phyloP scores from a whole-genome alignment of 2,888 invertebrate genomes.

The Pegoplata infirma region DNA sequence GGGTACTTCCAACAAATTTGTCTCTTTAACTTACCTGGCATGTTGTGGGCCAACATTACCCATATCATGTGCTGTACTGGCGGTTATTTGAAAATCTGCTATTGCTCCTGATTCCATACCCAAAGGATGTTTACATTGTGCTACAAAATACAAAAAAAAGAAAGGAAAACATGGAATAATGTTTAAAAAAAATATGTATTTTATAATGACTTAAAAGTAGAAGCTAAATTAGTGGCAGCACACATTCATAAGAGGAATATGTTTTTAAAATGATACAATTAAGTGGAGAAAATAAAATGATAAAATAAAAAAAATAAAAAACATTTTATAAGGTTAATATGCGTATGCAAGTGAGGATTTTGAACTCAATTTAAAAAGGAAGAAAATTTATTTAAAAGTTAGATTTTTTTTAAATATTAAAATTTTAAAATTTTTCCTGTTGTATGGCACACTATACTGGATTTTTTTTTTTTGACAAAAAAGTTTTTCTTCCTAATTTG shows the following conservation, averaged over 20 bases:
- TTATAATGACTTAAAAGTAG: conserved; percentile 30
- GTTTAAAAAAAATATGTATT: conserved; percentile 26
- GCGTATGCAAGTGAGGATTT: conserved; percentile 39
- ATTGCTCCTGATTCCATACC: conserved; percentile 91
- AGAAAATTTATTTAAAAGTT: too few species aligned
- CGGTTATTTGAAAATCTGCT: conserved; percentile 86
- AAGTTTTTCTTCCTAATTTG: too few species aligned
- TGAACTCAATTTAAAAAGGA: conserved; percentile 29
- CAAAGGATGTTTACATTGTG: conserved; percentile 82
- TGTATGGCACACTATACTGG: too few species aligned
- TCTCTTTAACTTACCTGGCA: conserved; percentile 82
- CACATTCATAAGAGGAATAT: conserved; percentile 5
- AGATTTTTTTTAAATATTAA: too few species aligned
- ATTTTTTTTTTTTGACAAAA: too few species aligned
- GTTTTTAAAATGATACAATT: conserved; percentile 39
- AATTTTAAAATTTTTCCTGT: too few species aligned
- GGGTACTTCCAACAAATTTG: conserved; percentile 3
- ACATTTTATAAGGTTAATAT: conserved; percentile 28
- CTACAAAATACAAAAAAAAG: conserved; percentile 22
- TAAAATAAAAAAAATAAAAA: not conserved
- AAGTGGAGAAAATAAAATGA: conserved; percentile 24
- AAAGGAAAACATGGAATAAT: conserved; percentile 19
- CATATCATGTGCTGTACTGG: conserved; percentile 89
- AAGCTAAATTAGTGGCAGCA: conserved; percentile 44
- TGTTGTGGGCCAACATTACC: conserved; percentile 89